Base-by-base conservation (phyloP, 2,888 invertebrate species). In the Parasteatoda lunata region DNA sequence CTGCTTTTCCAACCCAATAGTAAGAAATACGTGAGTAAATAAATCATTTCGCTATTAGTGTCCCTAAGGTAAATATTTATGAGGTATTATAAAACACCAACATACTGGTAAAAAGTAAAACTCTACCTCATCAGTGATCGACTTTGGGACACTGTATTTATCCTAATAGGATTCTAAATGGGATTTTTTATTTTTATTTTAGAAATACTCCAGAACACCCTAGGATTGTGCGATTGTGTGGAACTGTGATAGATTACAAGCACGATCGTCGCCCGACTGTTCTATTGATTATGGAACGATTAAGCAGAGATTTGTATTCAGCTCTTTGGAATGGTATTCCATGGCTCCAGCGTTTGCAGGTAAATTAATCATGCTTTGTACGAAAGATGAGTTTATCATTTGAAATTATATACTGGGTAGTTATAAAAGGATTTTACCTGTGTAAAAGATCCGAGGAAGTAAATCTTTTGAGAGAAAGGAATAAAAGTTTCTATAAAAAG, bases 181-280 rank as follows among this genome's bases (percentile, higher is more conserved):
- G 3, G 15, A 8, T 51, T 71, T 79, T 73, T 52, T 5, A 11
- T 72, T 79, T 59, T 73, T 30, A 7, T 64, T 54, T 7, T 30
- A 88, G 88, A 51, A 88, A 88, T 73, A 88, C 71, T 0, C 88
- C 88, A 7, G 88, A 88, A 45, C 88, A 88, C 51, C 88, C 88
- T 4, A 54, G 88, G 5, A 88, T 88, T 5, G 88, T 88, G 5
- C 73, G 81, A 3, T 45, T 88, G 8, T 83, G 82, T 49, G 88
- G 88, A 48, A 88, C 88, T 15, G 88, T 88, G 52, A 76, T 88
- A 11, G 88, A 88, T 65, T 88, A 88, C 71, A 82, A 83, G 30
- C 88, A 88, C 64, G 88, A 88, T 68, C 69, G 88, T 0, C 88
- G 88, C 45, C 88, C 88, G 5, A 88, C 88, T n/a, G 88, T 88